A percentile compares a stretch with the other conserved stretches of the same genome.
These are phyloP conservation scores for Rattus rattus DNA, from an alignment of 2,113 vertebrate species.

Conservation along the genomic window DNA sequence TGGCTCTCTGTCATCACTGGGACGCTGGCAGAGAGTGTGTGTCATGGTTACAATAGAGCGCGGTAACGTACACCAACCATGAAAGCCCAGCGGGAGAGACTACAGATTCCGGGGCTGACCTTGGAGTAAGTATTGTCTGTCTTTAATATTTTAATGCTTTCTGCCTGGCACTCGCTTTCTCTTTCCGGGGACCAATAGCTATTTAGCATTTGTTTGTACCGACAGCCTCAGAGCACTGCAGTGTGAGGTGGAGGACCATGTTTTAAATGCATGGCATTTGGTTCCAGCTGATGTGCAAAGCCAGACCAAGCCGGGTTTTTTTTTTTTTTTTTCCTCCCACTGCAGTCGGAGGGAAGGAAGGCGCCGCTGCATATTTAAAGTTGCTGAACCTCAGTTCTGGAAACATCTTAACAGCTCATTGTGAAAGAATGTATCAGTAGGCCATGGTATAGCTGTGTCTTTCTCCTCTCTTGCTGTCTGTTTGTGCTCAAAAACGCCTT, in stretches of 20 bases:
- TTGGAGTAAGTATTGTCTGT: slow-evolving; percentile 98
- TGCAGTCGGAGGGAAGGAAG: slow-evolving; percentile 77
- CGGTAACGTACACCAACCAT: slow-evolving; percentile 92
- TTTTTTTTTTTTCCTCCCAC: slow-evolving; percentile 72
- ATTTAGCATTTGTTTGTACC: slow-evolving; percentile 84
- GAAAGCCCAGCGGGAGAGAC: slow-evolving; percentile 99
- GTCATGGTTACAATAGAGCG: slow-evolving; percentile 96
- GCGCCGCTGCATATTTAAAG: slow-evolving; percentile 84
- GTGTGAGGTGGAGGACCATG: slow-evolving; percentile 87
- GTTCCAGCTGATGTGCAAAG: slow-evolving; percentile 82
- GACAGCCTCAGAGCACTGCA: slow-evolving; percentile 86
- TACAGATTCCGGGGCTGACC: slow-evolving; percentile 99
- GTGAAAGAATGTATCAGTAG: slow-evolving; percentile 84
- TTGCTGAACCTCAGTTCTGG: slow-evolving; percentile 82
- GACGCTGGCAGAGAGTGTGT: slow-evolving; percentile 92
- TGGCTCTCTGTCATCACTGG: slow-evolving; percentile 93
- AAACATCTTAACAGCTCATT: slow-evolving; percentile 84
- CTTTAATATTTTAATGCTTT: slow-evolving; percentile 89
- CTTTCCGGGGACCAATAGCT: slow-evolving; percentile 80
- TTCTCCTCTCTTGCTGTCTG: slow-evolving; percentile 83
- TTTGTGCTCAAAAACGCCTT: slow-evolving; percentile 84
- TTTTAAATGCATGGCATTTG: slow-evolving; percentile 88
- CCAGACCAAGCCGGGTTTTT: slow-evolving; percentile 74
- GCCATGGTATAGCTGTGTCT: slow-evolving; percentile 84
- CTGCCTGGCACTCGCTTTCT: slow-evolving; percentile 87